These are phyloP conservation scores for Latrodectus hesperus DNA, from an alignment of 2,888 invertebrate genomes.

Conservation along the genomic window DNA sequence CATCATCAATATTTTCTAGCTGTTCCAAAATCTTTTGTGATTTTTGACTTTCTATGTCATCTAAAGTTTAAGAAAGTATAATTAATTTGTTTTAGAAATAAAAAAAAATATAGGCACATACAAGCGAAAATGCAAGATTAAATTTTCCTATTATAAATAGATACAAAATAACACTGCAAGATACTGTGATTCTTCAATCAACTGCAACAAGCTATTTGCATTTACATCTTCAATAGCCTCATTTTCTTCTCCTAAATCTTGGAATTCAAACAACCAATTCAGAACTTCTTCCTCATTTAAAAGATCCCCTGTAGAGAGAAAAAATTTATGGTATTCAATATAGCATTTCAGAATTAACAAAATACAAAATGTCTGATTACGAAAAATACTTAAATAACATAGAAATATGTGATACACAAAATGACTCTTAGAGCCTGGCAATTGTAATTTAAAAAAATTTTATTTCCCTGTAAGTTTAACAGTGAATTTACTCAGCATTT, in stretches of 20 bases:
- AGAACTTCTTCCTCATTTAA: constrained; percentile 93
- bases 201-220: constrained; percentile 87
- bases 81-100: background rate
- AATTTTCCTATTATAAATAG: constrained; percentile 73
- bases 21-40: constrained; percentile 86
- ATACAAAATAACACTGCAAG: constrained; percentile 94
- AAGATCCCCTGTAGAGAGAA: constrained; percentile 82
- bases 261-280: constrained; percentile 94
- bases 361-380: no score
- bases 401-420: no score
- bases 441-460: no score
- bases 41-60: constrained; percentile 71
- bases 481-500: no score
- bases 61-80: constrained; percentile 53
- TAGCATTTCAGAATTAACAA: background rate
- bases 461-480: no score
- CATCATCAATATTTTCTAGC: constrained; percentile 94
- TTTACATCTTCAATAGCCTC: constrained; percentile 96
- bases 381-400: no score
- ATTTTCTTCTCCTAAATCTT: constrained; percentile 83
- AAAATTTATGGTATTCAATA: background rate
- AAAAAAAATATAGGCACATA: background rate
- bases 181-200: constrained; percentile 91
- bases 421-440: no score
- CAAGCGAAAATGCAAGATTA: background rate